Evolutionary conservation across 1,140 invertebrate species (phyloP).

Genomic region (Drosophila elegans): DNA sequence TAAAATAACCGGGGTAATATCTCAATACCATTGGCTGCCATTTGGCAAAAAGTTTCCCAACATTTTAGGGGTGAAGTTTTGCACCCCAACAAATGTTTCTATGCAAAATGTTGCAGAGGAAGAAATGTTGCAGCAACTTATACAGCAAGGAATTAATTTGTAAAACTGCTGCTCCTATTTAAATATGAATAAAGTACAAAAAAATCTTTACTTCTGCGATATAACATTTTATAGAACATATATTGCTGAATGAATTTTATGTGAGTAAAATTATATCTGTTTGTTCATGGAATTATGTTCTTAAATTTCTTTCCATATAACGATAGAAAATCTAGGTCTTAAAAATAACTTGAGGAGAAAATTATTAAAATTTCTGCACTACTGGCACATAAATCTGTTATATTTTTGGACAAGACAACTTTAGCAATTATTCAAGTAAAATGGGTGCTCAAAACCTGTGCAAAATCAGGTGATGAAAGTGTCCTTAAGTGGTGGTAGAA

Average conservation of each 20-base stretch:
- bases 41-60: constrained; percentile 21
- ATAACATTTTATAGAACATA: too few species aligned
- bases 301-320: too few species aligned
- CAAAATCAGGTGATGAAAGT: constrained; percentile 58
- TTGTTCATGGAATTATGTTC: too few species aligned
- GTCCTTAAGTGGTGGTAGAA: constrained; percentile 7
- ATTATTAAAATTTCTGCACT: constrained; percentile 30
- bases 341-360: not conserved
- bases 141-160: too few species aligned
- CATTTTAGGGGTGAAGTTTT: not conserved
- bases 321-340: too few species aligned
- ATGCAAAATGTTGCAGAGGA: constrained; percentile 29
- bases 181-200: too few species aligned
- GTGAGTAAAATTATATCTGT: too few species aligned
- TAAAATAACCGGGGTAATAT: constrained; percentile 12
- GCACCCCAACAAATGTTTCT: constrained; percentile 17
- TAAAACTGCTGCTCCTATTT: too few species aligned
- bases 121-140: constrained; percentile 30
- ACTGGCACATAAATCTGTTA: constrained; percentile 66
- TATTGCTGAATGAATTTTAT: too few species aligned
- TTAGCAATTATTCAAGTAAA: constrained; percentile 75
- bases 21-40: constrained; percentile 43
- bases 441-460: not conserved
- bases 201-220: too few species aligned
- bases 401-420: constrained; percentile 53